Percentiles rank a stretch among this genome's conserved stretches.
phyloP scores from a whole-genome alignment of 2,888 invertebrate species.

The Xestobium rufovillosum region DNA sequence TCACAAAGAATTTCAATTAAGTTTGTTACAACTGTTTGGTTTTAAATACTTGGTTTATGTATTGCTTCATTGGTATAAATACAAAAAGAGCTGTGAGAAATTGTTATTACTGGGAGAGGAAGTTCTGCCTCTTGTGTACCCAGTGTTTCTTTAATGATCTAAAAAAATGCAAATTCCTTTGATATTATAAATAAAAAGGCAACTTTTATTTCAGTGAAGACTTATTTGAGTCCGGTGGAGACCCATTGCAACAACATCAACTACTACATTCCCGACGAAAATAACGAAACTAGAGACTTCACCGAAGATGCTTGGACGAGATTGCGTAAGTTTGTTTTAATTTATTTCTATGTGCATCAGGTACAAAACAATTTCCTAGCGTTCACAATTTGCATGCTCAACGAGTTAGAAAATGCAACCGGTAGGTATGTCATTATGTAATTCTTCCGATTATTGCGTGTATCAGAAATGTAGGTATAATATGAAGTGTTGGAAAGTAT shows the following conservation, averaged over 20 bases:
- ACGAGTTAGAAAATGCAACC: slow-evolving; percentile 5
- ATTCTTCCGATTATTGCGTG: no score
- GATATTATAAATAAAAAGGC: no score
- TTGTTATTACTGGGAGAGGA: slow-evolving; percentile 7
- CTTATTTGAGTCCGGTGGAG: slow-evolving; percentile 86
- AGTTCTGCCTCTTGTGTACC: slow-evolving; percentile 4
- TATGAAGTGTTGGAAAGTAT: no score
- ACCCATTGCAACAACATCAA: slow-evolving; percentile 93
- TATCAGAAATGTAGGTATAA: no score
- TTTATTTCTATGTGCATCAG: slow-evolving; percentile 4
- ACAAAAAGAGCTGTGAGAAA: no score
- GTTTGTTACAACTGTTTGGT: no score
- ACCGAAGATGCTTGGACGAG: slow-evolving; percentile 80
- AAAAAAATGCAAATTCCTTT: no score
- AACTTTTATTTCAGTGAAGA: slow-evolving; percentile 61
- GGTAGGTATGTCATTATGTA: no score
- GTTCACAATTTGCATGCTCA: slow-evolving; percentile 11
- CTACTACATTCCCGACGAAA: slow-evolving; percentile 86
- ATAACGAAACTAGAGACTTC: slow-evolving; percentile 71
- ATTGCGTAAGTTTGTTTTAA: slow-evolving; percentile 54
- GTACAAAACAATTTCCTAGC: slow-evolving; percentile 6
- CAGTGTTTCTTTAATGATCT: slow-evolving; percentile 4
- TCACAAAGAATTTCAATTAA: no score
- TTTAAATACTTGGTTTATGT: no score
- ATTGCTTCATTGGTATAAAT: no score